A percentile compares a stretch with the other conserved stretches of the same genome.
Evolutionary conservation across 2,113 vertebrate genomes (phyloP).

Genomic region (Paedocypris sp.): DNA sequence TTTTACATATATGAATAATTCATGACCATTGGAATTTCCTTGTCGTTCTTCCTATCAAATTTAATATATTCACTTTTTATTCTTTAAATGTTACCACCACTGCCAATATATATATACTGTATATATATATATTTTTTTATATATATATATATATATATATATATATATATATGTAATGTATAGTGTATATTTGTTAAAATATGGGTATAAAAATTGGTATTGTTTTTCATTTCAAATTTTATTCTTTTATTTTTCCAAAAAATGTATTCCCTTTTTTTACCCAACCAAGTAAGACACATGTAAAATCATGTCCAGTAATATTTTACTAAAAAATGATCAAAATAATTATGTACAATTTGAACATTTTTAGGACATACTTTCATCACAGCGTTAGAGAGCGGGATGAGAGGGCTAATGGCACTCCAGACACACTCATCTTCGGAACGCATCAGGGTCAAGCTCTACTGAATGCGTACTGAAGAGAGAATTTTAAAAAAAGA

Average conservation of each 20-base stretch:
- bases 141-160: too few relatives aligned
- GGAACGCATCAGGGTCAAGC: slow-evolving; percentile 14
- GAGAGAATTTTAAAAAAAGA: neutral
- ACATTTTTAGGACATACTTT: slow-evolving; percentile 46
- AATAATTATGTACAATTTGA: slow-evolving; percentile 61
- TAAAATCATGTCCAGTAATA: slow-evolving; percentile 38
- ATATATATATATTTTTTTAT: neutral
- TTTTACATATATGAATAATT: too few relatives aligned
- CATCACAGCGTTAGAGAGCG: slow-evolving; percentile 46
- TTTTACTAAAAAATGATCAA: slow-evolving; percentile 61
- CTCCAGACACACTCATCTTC: slow-evolving; percentile 5
- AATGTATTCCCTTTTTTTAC: neutral
- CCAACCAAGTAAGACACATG: slow-evolving; percentile 31
- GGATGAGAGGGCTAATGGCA: slow-evolving; percentile 36
- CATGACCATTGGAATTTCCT: too few relatives aligned
- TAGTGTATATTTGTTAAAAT: too few relatives aligned
- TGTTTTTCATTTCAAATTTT: too few relatives aligned
- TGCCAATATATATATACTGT: neutral
- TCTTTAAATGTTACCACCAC: too few relatives aligned
- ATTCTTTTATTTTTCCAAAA: too few relatives aligned
- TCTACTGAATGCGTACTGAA: neutral
- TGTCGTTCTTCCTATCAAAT: too few relatives aligned
- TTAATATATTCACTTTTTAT: too few relatives aligned
- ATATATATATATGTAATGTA: too few relatives aligned
- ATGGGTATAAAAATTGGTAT: too few relatives aligned